A percentile compares a stretch with the other conserved stretches of the same genome.
Conservation (phyloP, 1,140 invertebrate species). For the Drosophila obscura region DNA sequence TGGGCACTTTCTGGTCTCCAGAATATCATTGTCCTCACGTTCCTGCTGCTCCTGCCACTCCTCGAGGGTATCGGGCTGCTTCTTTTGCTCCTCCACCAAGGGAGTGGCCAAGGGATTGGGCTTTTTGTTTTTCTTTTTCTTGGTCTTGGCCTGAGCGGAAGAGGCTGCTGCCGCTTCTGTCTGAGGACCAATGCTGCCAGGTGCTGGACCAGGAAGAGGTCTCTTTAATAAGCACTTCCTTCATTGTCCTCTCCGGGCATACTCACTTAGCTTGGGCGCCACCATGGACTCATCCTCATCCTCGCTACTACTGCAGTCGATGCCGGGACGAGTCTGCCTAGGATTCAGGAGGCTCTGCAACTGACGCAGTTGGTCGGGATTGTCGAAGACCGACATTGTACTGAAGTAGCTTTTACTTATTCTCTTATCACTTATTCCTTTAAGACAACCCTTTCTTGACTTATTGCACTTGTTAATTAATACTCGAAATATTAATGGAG, state of each 20-base stretch:
- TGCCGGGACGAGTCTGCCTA: conserved; percentile 28
- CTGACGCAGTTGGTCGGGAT: conserved; percentile 66
- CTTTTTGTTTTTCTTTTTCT: conserved; percentile 41
- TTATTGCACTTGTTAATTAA: not conserved
- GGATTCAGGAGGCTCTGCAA: conserved; percentile 65
- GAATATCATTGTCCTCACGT: conserved; percentile 83
- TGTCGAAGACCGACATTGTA: conserved; percentile 74
- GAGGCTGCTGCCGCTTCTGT: not conserved
- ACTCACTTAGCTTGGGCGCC: conserved; percentile 60
- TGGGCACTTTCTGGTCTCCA: conserved; percentile 89
- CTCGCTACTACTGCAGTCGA: conserved; percentile 61
- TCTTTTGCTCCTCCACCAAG: conserved; percentile 30
- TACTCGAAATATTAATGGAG: not conserved
- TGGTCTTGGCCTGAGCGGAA: conserved; percentile 6
- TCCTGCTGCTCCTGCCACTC: conserved; percentile 85
- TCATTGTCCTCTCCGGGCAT: no score
- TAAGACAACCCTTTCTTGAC: not conserved
- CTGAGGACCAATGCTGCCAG: conserved; percentile 52
- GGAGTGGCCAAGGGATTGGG: conserved; percentile 53
- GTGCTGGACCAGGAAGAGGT: conserved; percentile 23
- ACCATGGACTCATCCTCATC: conserved; percentile 63
- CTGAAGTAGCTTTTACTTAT: not conserved
- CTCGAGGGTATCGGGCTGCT: conserved; percentile 84
- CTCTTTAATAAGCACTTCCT: not conserved
- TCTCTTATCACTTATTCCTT: conserved; percentile 1